phyloP scores from a whole-genome alignment of 2,888 invertebrate species.

The Drymonia ruficornis region DNA sequence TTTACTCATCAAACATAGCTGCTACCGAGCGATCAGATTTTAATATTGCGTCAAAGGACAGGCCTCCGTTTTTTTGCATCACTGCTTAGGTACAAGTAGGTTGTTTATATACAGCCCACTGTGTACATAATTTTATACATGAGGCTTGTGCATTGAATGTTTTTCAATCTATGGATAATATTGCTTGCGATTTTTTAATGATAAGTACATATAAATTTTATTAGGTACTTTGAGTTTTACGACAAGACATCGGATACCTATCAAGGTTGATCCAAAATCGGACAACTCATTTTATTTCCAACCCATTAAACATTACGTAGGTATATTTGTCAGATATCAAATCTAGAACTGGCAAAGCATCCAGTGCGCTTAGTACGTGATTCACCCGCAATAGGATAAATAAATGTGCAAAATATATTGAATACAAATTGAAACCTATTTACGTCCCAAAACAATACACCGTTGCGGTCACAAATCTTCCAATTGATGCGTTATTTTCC shows the following conservation, averaged over 20 bases:
- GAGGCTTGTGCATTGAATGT: not conserved
- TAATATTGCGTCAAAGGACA: constrained; percentile 54
- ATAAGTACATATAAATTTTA: not conserved
- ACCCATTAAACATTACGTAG: not conserved
- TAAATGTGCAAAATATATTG: constrained; percentile 23
- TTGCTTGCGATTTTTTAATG: not conserved
- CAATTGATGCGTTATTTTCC: constrained; percentile 37
- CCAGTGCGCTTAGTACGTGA: constrained; percentile 19
- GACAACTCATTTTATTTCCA: not conserved
- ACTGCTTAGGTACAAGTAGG: constrained; percentile 34
- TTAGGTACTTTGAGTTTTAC: not conserved
- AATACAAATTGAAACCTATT: constrained; percentile 26
- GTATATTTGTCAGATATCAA: constrained; percentile 2
- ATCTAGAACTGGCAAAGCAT: constrained; percentile 2
- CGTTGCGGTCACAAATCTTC: constrained; percentile 41
- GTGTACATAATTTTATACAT: constrained; percentile 11
- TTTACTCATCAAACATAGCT: constrained; percentile 60
- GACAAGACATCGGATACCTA: not conserved
- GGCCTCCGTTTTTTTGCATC: constrained; percentile 40
- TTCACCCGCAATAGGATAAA: constrained; percentile 27
- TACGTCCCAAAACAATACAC: constrained; percentile 33
- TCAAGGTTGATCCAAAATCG: not conserved
- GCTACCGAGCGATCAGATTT: constrained; percentile 52
- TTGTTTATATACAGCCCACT: constrained; percentile 20
- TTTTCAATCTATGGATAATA: not conserved